Evolutionary conservation across 2,888 invertebrate genomes (phyloP).

Genomic region (Cantharis rustica): DNA sequence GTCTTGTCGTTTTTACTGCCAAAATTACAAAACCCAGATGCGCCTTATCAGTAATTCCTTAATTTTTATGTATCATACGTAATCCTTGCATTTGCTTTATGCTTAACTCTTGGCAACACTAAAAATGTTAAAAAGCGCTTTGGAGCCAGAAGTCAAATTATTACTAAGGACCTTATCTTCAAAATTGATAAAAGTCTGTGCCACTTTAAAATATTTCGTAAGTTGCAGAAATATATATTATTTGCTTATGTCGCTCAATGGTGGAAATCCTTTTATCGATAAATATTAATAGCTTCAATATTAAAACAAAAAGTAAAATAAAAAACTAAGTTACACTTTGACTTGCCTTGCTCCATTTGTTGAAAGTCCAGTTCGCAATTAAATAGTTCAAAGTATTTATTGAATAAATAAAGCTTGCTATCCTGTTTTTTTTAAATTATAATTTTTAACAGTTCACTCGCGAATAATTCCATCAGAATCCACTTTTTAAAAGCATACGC

Average conservation of each 20-base stretch:
- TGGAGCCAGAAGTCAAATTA: neutral
- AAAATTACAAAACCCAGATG: slow-evolving; percentile 36
- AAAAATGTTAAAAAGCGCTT: neutral
- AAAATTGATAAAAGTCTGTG: neutral
- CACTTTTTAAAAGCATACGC: slow-evolving; percentile 31
- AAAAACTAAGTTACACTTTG: neutral
- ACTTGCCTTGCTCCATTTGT: neutral
- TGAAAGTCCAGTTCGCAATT: neutral
- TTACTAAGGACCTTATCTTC: neutral
- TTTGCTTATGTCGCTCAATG: neutral
- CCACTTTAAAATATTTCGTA: neutral
- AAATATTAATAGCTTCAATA: neutral
- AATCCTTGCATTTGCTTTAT: neutral
- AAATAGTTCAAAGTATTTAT: neutral
- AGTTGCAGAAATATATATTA: neutral
- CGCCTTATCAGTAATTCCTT: neutral
- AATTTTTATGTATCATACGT: neutral
- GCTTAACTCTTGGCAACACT: neutral
- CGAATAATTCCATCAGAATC: slow-evolving; percentile 7
- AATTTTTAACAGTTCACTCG: neutral
- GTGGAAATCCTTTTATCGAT: neutral
- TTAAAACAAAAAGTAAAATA: neutral
- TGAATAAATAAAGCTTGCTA: neutral
- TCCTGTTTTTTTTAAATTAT: neutral
- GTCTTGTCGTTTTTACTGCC: slow-evolving; percentile 37